Percentiles rank a stretch among this genome's conserved stretches.
These are phyloP conservation scores for Penaeus chinensis DNA, from an alignment of 1,140 invertebrate genomes.

Conservation along the genomic window DNA sequence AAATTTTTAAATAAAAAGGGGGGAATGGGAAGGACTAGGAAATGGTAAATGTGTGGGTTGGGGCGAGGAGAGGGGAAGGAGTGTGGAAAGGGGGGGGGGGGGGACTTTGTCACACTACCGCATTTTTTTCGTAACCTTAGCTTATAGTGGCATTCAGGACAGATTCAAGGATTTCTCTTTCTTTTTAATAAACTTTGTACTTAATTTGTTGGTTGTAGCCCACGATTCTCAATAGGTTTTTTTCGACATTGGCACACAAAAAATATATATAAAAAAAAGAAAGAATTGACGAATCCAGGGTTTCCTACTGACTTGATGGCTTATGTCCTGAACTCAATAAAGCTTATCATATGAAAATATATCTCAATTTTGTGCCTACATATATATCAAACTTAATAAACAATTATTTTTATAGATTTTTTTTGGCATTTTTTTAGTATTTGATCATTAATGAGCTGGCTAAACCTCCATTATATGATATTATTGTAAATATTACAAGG, in stretches of 20 bases:
- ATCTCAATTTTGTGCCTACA: constrained; percentile 58
- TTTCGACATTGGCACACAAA: constrained; percentile 56
- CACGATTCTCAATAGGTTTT: constrained; percentile 1
- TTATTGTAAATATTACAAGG: constrained; percentile 57
- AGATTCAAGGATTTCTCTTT: constrained; percentile 43
- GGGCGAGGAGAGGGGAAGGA: too few species aligned
- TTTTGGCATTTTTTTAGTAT: constrained; percentile 47
- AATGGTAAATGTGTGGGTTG: too few species aligned
- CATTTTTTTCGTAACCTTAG: constrained; percentile 44
- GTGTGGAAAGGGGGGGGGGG: background rate
- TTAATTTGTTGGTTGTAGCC: constrained; percentile 60
- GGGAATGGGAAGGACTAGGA: too few species aligned
- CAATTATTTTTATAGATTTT: constrained; percentile 35
- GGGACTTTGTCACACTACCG: constrained; percentile 47
- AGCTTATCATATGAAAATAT: constrained; percentile 60
- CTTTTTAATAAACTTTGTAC: constrained; percentile 58
- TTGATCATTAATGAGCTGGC: constrained; percentile 62
- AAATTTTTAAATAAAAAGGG: too few species aligned
- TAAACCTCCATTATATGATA: constrained; percentile 60
- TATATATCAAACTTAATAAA: constrained; percentile 54
- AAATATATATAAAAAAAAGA: constrained; percentile 16
- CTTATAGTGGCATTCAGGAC: constrained; percentile 54
- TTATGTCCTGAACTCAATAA: constrained; percentile 60
- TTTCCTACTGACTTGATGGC: constrained; percentile 29
- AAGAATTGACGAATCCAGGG: constrained; percentile 33